Evolutionary conservation across 2,888 invertebrate species (phyloP).

Genomic region (Tetanocera ferruginea): DNA sequence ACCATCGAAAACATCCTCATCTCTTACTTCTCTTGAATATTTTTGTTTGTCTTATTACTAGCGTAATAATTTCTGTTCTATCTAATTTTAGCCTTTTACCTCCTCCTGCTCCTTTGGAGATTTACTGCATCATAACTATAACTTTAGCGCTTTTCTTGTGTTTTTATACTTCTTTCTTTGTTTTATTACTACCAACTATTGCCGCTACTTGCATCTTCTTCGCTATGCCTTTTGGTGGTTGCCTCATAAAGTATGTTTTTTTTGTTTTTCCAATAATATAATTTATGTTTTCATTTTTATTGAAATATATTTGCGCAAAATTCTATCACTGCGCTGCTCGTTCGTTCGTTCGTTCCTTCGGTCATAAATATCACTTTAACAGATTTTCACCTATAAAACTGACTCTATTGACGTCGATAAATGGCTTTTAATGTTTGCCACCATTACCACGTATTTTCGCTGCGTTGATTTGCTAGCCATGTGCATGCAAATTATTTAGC

Average conservation of each 20-base stretch:
- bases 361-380: slow-evolving; percentile 15
- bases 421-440: background rate
- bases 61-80: background rate
- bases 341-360: too few species aligned
- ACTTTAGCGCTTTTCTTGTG: slow-evolving; percentile 18
- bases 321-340: slow-evolving; percentile 19
- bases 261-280: slow-evolving; percentile 25
- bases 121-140: slow-evolving; percentile 30
- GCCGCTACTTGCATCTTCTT: background rate
- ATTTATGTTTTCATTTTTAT: slow-evolving; percentile 34
- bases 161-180: background rate
- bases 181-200: background rate
- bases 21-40: background rate
- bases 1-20: too few species aligned
- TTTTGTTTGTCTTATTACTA: background rate
- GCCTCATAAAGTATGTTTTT: background rate
- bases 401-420: background rate
- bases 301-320: slow-evolving; percentile 20
- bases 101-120: slow-evolving; percentile 9
- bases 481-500: too few species aligned
- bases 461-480: too few species aligned
- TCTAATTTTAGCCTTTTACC: background rate
- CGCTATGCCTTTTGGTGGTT: background rate
- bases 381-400: background rate
- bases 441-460: background rate